phyloP scores from a whole-genome alignment of 23 tunicate genomes.

The Halocynthia roretzi region DNA sequence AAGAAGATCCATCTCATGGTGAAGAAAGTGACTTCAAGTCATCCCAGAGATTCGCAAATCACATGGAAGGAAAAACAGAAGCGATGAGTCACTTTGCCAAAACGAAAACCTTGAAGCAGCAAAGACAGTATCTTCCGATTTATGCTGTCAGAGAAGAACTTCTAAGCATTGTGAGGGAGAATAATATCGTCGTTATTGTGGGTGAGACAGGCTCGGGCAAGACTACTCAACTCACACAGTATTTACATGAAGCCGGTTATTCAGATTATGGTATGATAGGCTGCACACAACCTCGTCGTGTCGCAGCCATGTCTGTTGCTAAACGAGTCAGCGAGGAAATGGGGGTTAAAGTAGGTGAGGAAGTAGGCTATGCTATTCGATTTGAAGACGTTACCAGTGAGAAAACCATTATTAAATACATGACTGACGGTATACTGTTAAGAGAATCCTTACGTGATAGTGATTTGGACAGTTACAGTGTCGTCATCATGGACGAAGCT shows the following conservation, averaged over 20 bases:
- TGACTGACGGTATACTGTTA: slow-evolving; percentile 98
- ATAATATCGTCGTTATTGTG: slow-evolving; percentile 89
- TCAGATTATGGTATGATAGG: slow-evolving; percentile 84
- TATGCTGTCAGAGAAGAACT: slow-evolving; percentile 95
- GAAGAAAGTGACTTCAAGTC: slow-evolving; percentile 88
- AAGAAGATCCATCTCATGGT: slow-evolving; percentile 54
- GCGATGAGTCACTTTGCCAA: slow-evolving; percentile 84
- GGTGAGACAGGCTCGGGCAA: slow-evolving; percentile 99
- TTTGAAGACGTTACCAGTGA: slow-evolving; percentile 97
- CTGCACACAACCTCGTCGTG: slow-evolving; percentile 98
- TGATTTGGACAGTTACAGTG: slow-evolving; percentile 89
- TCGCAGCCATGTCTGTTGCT: slow-evolving; percentile 99
- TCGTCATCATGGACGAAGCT: slow-evolving; percentile 99
- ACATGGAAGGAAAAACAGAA: slow-evolving; percentile 76
- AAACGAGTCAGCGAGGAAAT: slow-evolving; percentile 97
- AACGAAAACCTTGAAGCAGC: slow-evolving; percentile 63
- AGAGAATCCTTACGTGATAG: slow-evolving; percentile 91
- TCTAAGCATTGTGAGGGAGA: slow-evolving; percentile 82
- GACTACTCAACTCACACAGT: slow-evolving; percentile 97
- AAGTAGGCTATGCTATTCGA: slow-evolving; percentile 98
- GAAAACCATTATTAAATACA: slow-evolving; percentile 95
- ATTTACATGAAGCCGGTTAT: slow-evolving; percentile 91
- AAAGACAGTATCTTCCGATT: slow-evolving; percentile 96
- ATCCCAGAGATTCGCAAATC: slow-evolving; percentile 80
- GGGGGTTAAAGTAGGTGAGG: slow-evolving; percentile 95